Evolutionary conservation across 1,140 invertebrate species (phyloP).

Genomic region (Aphidius ervi): DNA sequence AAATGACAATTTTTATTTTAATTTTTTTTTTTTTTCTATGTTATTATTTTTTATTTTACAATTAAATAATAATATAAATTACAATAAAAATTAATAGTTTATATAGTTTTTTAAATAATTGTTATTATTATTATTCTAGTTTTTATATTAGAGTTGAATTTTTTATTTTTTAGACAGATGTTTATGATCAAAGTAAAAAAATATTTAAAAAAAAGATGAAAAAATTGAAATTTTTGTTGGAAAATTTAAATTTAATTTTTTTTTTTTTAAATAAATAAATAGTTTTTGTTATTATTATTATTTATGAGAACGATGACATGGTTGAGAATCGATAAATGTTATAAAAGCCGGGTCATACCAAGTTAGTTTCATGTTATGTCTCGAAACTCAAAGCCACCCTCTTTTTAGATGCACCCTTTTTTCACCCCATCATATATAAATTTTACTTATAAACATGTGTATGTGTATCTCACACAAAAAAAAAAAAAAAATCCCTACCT

Average conservation of each 20-base stretch:
- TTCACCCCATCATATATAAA: background rate
- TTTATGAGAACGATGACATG: slow-evolving; percentile 4
- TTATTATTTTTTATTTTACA: background rate
- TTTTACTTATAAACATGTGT: too few relatives aligned
- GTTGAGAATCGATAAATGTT: slow-evolving; percentile 11
- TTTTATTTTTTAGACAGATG: background rate
- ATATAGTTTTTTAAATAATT: too few relatives aligned
- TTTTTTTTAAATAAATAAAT: too few relatives aligned
- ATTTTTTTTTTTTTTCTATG: background rate
- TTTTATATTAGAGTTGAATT: slow-evolving; percentile 11
- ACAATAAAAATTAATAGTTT: too few relatives aligned
- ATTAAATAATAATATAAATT: too few relatives aligned
- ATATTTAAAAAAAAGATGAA: too few relatives aligned
- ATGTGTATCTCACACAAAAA: too few relatives aligned
- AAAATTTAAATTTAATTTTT: too few relatives aligned
- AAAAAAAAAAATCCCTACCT: too few relatives aligned
- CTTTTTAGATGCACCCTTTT: background rate
- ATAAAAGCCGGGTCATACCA: slow-evolving; percentile 7
- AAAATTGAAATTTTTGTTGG: too few relatives aligned
- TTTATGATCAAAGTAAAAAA: too few relatives aligned
- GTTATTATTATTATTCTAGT: too few relatives aligned
- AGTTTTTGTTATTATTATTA: background rate
- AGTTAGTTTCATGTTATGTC: slow-evolving; percentile 1
- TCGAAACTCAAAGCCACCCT: slow-evolving; percentile 3
- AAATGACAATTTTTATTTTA: slow-evolving; percentile 1